Conservation (phyloP, 1,140 invertebrate genomes). For the Panulirus ornatus region DNA sequence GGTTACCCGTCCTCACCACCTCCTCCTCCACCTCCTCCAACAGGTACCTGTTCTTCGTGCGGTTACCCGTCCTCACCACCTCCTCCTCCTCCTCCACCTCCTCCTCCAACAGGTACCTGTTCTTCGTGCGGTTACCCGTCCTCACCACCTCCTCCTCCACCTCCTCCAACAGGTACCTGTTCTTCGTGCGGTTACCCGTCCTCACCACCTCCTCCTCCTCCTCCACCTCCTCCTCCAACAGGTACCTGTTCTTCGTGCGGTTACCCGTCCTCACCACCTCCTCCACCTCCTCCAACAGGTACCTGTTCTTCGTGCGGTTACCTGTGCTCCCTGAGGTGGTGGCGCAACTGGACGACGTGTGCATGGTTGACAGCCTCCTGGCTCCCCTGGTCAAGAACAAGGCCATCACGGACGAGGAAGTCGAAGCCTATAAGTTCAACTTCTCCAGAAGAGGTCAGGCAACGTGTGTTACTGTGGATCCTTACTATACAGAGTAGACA, state of each 20-base stretch:
- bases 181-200: constrained; percentile 44
- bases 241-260: too few relatives aligned
- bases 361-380: constrained; percentile 56
- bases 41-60: constrained; percentile 57
- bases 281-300: constrained; percentile 29
- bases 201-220: constrained; percentile 6
- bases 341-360: constrained; percentile 43
- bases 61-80: constrained; percentile 50
- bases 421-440: constrained; percentile 70
- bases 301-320: constrained; percentile 50
- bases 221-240: too few relatives aligned
- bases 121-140: too few relatives aligned
- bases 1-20: constrained; percentile 37
- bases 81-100: too few relatives aligned
- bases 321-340: constrained; percentile 59
- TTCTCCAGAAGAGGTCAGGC: constrained; percentile 71
- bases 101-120: too few relatives aligned
- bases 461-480: not conserved
- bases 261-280: not conserved
- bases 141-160: not conserved
- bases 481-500: too few relatives aligned
- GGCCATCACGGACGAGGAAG: constrained; percentile 52
- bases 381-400: constrained; percentile 15
- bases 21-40: not conserved
- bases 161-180: constrained; percentile 49